Evolutionary conservation across 2,797 vertebrate genomes (phyloP), one percentile per base, ranked within the genome.

Genomic region (Notolabrus celidotus): DNA sequence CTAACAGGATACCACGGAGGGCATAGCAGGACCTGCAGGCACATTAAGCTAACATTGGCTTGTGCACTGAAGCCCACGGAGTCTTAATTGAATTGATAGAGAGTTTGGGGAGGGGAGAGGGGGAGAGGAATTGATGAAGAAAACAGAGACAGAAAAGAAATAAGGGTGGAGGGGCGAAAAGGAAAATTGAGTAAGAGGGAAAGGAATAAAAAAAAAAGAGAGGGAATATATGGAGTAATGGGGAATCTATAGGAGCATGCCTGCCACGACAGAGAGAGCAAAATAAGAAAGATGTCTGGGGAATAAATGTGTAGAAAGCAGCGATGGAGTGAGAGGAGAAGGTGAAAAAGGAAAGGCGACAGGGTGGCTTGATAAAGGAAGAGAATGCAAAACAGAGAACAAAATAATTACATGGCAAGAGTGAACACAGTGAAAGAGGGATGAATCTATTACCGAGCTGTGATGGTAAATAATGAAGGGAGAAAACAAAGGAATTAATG

Each of bases 1-100:
- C 83, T 85, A 89, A 89, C 80, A 82, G 86, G 86, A 79, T 69
- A 86, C 86, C 84, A 77, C 79, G 17, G 84, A 75, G 85, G 71
- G 74, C 67, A 57, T 52, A 66, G 70, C 83, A 65, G 74, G 52
- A 68, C 74, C 83, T 55, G 36, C 49, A 61, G 71, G 80, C 79
- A 77, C 86, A 86, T 82, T 79, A 85, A 80, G 58, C 66, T 77
- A 84, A 87, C 89, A 88, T 89, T 88, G 85, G 83, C 79, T 86
- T 87, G 89, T 80, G 88, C 88, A 90, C 71, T 25, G 82, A 87
- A 85, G 88, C 87, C 82, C 73, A n/a, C 63, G 19, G 61, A 87
- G 77, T 84, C 82, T 86, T 87, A 92, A 91, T 89, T 90, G 79
- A 85, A 85, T 69, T 87, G 83, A 89, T 83, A 83, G 79, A 85